Conservation (phyloP, 2,113 vertebrate species). For the Crocuta crocuta region DNA sequence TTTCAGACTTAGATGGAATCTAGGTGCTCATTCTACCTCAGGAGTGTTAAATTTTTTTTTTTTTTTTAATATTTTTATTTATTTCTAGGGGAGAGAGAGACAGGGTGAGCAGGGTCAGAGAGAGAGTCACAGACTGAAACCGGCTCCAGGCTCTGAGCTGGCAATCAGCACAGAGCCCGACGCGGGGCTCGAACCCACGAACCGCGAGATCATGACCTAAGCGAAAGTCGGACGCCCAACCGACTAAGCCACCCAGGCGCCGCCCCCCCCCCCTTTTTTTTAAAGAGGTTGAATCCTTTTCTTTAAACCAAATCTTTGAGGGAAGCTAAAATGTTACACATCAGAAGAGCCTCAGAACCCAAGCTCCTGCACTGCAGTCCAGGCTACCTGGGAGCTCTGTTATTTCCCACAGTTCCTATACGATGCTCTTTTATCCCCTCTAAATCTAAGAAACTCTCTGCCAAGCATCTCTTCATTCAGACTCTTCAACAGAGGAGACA, state of each 20-base stretch:
- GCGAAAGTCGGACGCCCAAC: too few species aligned
- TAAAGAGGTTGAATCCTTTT: neutral
- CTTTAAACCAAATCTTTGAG: neutral
- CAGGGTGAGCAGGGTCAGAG: too few species aligned
- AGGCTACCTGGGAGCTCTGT: neutral
- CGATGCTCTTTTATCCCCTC: neutral
- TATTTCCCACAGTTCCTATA: neutral
- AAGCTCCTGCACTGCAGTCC: neutral
- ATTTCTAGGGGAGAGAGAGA: too few species aligned
- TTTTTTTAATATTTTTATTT: neutral
- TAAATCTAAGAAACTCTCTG: neutral
- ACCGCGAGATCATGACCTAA: too few species aligned
- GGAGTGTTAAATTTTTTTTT: too few species aligned
- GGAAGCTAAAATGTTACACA: neutral
- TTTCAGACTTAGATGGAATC: neutral
- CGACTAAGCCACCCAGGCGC: too few species aligned
- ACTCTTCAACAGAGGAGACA: neutral
- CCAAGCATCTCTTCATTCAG: neutral
- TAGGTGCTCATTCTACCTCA: neutral
- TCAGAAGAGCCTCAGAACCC: neutral
- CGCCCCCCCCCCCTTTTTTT: neutral
- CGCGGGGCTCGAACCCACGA: too few species aligned
- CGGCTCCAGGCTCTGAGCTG: too few species aligned
- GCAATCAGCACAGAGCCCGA: too few species aligned
- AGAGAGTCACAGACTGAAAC: too few species aligned